Conservation (phyloP, 2,888 invertebrate genomes). For the Eupithecia inturbata region DNA sequence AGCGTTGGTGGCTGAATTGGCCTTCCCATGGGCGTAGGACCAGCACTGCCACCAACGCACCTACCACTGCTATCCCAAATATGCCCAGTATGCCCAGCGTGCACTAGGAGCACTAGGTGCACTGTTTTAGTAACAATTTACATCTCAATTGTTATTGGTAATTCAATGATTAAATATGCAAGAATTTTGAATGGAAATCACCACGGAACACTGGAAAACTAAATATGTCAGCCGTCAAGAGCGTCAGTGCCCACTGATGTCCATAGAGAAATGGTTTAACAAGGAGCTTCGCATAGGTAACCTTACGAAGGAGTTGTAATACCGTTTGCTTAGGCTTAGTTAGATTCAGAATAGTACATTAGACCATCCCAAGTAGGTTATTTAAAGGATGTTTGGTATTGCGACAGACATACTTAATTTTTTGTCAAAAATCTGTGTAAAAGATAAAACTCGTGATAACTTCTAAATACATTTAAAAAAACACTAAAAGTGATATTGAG, state of each 20-base stretch:
- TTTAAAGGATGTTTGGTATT: no score
- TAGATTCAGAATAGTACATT: no score
- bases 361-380: no score
- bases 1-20: conserved; percentile 67
- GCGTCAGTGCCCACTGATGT: conserved; percentile 2
- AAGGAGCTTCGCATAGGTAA: neutral
- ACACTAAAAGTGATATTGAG: no score
- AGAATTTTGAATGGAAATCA: neutral
- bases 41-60: conserved; percentile 77
- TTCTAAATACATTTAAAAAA: no score
- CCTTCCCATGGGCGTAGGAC: conserved; percentile 74
- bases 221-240: conserved; percentile 6
- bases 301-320: neutral
- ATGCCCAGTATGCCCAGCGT: conserved; percentile 16
- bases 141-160: conserved; percentile 1
- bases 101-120: conserved; percentile 6
- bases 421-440: no score
- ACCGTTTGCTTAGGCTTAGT: neutral
- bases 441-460: no score
- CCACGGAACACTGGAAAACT: conserved; percentile 1
- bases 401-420: no score
- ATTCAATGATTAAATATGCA: neutral
- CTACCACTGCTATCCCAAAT: conserved; percentile 31
- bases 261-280: neutral
- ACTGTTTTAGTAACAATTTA: neutral